phyloP scores from a whole-genome alignment of 2,888 invertebrate genomes.

The Melolontha melolontha region DNA sequence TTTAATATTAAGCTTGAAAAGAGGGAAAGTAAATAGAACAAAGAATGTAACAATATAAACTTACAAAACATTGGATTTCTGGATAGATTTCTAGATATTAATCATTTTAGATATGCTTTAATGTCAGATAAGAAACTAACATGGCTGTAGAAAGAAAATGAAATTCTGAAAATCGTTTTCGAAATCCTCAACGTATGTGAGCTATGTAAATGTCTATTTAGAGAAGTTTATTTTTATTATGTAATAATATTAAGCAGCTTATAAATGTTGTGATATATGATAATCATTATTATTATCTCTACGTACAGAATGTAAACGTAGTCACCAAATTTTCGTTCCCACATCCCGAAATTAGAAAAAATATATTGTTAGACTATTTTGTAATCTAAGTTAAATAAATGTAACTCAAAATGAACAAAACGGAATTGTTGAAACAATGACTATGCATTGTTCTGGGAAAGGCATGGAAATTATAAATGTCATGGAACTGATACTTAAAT shows the following conservation, averaged over 20 bases:
- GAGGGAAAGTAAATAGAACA: constrained; percentile 14
- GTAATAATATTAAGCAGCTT: constrained; percentile 61
- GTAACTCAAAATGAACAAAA: constrained; percentile 39
- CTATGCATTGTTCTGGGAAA: not conserved
- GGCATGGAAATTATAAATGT: constrained; percentile 52
- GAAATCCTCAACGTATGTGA: constrained; percentile 5
- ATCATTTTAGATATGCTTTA: not conserved
- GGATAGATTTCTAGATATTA: constrained; percentile 7
- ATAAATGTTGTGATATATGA: constrained; percentile 64
- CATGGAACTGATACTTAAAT: constrained; percentile 61
- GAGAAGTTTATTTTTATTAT: constrained; percentile 62
- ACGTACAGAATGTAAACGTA: constrained; percentile 8
- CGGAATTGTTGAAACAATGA: too few species aligned
- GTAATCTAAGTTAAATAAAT: constrained; percentile 54
- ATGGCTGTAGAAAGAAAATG: too few species aligned
- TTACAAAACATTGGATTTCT: constrained; percentile 12
- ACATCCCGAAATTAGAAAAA: constrained; percentile 44
- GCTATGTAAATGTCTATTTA: constrained; percentile 55
- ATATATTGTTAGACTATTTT: constrained; percentile 52
- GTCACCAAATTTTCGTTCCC: constrained; percentile 3
- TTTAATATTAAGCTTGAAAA: too few species aligned
- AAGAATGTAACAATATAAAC: constrained; percentile 25
- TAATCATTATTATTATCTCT: constrained; percentile 50
- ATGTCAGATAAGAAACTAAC: too few species aligned
- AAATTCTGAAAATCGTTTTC: too few species aligned